These are phyloP conservation scores for Tapirus terrestris DNA, from an alignment of 2,113 vertebrate species.

Conservation along the genomic window DNA sequence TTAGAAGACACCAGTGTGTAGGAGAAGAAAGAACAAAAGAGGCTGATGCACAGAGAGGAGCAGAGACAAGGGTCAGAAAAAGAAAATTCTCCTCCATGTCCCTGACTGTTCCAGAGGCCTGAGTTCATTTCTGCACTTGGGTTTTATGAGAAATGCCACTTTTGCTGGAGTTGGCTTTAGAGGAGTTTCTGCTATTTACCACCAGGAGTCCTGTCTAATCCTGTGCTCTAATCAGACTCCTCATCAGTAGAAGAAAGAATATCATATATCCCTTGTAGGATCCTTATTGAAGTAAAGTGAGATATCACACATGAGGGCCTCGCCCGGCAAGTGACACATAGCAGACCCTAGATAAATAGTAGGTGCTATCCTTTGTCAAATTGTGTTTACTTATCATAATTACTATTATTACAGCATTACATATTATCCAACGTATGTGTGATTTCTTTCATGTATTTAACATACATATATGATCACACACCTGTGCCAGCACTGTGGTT, in stretches of 20 bases:
- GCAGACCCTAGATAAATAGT: neutral
- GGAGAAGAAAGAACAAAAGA: neutral
- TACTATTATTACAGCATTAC: neutral
- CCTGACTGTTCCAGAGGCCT: neutral
- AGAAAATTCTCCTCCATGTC: neutral
- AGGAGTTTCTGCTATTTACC: neutral
- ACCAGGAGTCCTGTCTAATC: neutral
- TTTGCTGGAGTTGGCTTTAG: neutral
- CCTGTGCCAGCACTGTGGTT: neutral
- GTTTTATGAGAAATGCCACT: neutral
- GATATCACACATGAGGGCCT: neutral
- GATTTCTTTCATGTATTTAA: neutral
- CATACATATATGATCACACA: neutral
- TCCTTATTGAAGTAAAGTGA: constrained; percentile 1
- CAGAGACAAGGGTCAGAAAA: neutral
- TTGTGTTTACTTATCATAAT: neutral
- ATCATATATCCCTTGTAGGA: neutral
- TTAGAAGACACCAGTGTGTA: neutral
- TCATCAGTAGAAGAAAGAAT: neutral
- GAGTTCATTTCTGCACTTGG: neutral
- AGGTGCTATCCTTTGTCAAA: neutral
- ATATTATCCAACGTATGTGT: neutral
- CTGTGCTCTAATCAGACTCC: neutral
- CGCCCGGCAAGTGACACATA: neutral
- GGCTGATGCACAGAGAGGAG: neutral